phyloP scores from a whole-genome alignment of 2,888 invertebrate genomes.

The Tinea trinotella region DNA sequence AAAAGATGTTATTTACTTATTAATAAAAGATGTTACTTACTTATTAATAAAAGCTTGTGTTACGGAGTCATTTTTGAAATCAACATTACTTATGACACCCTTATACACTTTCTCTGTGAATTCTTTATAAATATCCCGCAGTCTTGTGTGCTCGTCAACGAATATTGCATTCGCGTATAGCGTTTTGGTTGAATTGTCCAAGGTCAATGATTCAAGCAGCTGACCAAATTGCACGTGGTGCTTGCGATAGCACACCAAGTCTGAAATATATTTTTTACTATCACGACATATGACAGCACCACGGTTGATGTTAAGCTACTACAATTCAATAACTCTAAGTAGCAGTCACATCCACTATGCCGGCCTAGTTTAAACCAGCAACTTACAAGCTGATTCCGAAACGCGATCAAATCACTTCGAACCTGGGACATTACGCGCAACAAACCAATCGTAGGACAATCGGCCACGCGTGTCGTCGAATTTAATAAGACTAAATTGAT shows the following conservation, averaged over 20 bases:
- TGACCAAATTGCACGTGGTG: conserved; percentile 72
- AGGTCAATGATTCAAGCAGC: conserved; percentile 47
- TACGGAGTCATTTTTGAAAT: conserved; percentile 30
- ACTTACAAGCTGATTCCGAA: no score
- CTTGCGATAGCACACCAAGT: conserved; percentile 52
- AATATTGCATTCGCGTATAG: conserved; percentile 74
- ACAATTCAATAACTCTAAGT: no score
- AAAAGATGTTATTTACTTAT: no score
- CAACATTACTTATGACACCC: conserved; percentile 32
- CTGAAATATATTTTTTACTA: no score
- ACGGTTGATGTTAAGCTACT: no score
- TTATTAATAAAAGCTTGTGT: conserved; percentile 62
- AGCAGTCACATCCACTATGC: no score
- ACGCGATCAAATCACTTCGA: no score
- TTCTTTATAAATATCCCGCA: conserved; percentile 66
- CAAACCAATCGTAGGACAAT: neutral
- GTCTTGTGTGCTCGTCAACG: conserved; percentile 66
- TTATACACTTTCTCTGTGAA: conserved; percentile 69
- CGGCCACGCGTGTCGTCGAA: neutral
- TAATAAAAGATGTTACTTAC: no score
- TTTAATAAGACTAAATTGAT: no score
- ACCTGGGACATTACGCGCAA: no score
- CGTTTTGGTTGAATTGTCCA: conserved; percentile 37
- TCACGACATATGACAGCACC: no score
- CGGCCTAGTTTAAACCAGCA: no score